Conservation (phyloP, 2,113 vertebrate species). For the Neotragus moschatus region DNA sequence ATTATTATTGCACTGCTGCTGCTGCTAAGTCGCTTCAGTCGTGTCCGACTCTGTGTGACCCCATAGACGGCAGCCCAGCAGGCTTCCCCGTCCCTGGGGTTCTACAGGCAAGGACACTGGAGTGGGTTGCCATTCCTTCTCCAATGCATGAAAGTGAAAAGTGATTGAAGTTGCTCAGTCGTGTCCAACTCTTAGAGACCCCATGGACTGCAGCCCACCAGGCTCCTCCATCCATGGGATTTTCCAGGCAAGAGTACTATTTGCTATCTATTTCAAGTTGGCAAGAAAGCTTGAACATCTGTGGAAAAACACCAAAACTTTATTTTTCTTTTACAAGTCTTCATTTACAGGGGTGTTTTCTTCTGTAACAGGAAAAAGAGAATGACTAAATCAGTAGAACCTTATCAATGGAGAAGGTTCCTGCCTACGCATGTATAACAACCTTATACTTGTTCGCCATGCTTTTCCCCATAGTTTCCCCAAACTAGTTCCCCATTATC, state of each 20-base stretch:
- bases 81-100: too few relatives aligned
- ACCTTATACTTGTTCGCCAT: background rate
- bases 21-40: too few relatives aligned
- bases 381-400: background rate
- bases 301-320: background rate
- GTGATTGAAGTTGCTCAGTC: too few relatives aligned
- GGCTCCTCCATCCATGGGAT: too few relatives aligned
- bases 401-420: background rate
- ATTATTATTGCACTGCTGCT: too few relatives aligned
- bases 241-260: background rate
- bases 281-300: background rate
- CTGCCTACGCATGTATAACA: background rate
- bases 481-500: background rate
- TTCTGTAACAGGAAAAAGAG: background rate
- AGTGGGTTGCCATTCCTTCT: too few relatives aligned
- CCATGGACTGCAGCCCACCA: too few relatives aligned
- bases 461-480: background rate
- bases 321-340: background rate
- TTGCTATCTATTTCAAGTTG: background rate
- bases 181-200: too few relatives aligned
- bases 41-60: fast-evolving
- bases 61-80: too few relatives aligned
- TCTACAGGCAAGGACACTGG: too few relatives aligned
- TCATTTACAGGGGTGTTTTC: background rate
- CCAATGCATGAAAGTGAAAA: too few relatives aligned